Percentiles rank a stretch among this genome's conserved stretches.
Conservation (phyloP, 2,113 vertebrate species). For the Progne subis region DNA sequence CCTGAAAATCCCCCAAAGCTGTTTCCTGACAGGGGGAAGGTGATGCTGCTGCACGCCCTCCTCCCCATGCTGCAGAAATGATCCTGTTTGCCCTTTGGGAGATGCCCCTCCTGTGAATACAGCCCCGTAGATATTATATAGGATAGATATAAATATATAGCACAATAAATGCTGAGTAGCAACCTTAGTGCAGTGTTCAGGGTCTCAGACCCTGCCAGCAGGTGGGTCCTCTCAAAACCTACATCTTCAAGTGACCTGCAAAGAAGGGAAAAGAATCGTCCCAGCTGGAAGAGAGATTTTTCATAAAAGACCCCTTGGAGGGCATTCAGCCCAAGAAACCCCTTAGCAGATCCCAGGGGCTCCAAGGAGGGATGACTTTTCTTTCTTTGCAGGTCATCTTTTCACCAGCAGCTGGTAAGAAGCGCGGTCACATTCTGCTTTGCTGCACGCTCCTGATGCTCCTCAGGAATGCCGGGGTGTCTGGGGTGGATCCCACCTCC, state of each 20-base stretch:
- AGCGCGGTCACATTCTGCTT: accelerated
- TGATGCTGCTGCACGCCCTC: neutral
- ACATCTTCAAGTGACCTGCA: neutral
- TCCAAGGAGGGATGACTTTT: neutral
- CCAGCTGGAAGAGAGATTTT: neutral
- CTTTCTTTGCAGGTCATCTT: neutral
- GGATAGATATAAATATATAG: constrained; percentile 40
- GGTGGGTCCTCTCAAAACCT: neutral
- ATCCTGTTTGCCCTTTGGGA: neutral
- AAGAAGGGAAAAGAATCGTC: neutral
- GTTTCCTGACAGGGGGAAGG: neutral
- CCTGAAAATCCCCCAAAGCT: constrained; percentile 41
- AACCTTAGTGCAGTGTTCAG: neutral
- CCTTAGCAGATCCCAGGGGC: neutral
- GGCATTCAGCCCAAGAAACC: neutral
- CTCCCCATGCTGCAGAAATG: constrained; percentile 21
- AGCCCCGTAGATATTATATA: constrained; percentile 44
- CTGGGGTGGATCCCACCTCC: neutral
- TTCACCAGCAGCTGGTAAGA: accelerated
- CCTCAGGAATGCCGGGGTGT: neutral
- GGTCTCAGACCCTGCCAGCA: constrained; percentile 24
- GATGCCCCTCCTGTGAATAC: constrained; percentile 12
- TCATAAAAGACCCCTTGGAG: neutral
- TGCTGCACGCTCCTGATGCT: neutral
- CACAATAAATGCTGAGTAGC: constrained; percentile 22